phyloP scores from a whole-genome alignment of 2,888 invertebrate genomes.

The Euclidia mi region DNA sequence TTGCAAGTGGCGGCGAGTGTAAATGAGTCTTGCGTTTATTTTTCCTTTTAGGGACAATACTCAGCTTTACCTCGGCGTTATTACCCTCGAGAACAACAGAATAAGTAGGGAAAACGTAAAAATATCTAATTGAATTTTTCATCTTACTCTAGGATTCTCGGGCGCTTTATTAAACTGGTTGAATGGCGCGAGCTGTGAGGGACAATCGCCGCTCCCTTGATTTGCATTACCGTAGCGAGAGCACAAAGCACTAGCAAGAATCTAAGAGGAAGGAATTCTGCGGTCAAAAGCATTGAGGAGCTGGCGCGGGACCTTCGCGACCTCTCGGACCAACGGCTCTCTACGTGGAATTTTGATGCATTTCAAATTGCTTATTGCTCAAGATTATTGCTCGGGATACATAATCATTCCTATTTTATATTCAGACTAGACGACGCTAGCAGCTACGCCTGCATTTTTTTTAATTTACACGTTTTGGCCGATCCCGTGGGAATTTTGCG shows the following conservation, averaged over 20 bases:
- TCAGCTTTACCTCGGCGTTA: constrained; percentile 65
- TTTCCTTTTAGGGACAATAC: constrained; percentile 64
- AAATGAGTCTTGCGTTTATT: constrained; percentile 68
- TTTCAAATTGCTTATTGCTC: constrained; percentile 27
- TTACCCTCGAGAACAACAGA: constrained; percentile 65
- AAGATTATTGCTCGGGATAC: neutral
- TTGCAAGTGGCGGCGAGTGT: constrained; percentile 70
- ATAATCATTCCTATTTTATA: constrained; percentile 3
- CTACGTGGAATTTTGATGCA: constrained; percentile 23
- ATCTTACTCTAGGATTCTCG: constrained; percentile 69
- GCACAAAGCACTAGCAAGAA: constrained; percentile 69
- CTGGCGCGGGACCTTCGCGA: constrained; percentile 12
- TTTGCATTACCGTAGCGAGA: constrained; percentile 74
- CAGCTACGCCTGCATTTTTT: too few relatives aligned
- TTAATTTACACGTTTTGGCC: too few relatives aligned
- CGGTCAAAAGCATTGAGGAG: constrained; percentile 61
- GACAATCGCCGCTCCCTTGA: constrained; percentile 74
- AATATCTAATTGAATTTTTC: constrained; percentile 84
- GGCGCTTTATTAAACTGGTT: constrained; percentile 77
- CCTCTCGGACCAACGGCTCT: constrained; percentile 32
- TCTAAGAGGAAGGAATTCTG: constrained; percentile 62
- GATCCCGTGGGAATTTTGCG: too few relatives aligned
- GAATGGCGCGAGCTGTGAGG: constrained; percentile 67
- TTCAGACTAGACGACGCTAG: too few relatives aligned
- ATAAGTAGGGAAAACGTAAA: constrained; percentile 68